Base-by-base conservation (phyloP, 2,888 invertebrate species). In the Cloeon dipterum region DNA sequence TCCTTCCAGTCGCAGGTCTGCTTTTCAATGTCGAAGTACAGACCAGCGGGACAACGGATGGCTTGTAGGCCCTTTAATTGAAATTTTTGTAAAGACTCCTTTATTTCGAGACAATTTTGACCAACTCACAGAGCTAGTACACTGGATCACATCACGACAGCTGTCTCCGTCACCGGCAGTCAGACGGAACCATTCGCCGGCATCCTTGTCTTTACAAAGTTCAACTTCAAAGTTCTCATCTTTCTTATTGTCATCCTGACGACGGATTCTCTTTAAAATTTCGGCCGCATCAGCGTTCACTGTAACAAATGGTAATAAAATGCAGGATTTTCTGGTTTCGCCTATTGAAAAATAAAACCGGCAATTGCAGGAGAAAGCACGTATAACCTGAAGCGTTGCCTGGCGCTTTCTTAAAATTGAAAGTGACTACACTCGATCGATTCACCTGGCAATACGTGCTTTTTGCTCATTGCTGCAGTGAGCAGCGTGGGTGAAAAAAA, bases 1-100 rank as follows among this genome's bases (percentile, higher is more conserved):
- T 76, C 82, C 56, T 82, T 88, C 88, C 88, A 89, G 55, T 88
- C 86, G 52, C 88, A 89, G 3, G 88, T 88, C 59, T 89, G 88
- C 57, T 86, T 85, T 55, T 88, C 88, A 52, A 88, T 85, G 56
- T 89, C 88, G 60, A 89, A 89, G 60, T 68, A 86, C 47, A 89
- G 62, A 58, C 88, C 86, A 39, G 88, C 83, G 29, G 88, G 88
- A 54, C 88, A 88, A 57, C 86, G 74, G 52, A 88, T 82, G 20
- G 85, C 86, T 70, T 86, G 85, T 36, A 88, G 72, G 52, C 86
- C 86, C 79, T 82, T 58, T 44, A 57, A 20, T 19, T 38, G 32
- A 23, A n/a, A 36, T 23, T 8, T 21, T 37, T 18, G 20, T 14
- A n/a, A n/a, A n/a, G n/a, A n/a, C n/a, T n/a, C n/a, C n/a, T n/a